Evolutionary conservation across 2,113 vertebrate species (phyloP), one percentile per base, ranked within the genome.

Genomic region (Mastomys coucha): DNA sequence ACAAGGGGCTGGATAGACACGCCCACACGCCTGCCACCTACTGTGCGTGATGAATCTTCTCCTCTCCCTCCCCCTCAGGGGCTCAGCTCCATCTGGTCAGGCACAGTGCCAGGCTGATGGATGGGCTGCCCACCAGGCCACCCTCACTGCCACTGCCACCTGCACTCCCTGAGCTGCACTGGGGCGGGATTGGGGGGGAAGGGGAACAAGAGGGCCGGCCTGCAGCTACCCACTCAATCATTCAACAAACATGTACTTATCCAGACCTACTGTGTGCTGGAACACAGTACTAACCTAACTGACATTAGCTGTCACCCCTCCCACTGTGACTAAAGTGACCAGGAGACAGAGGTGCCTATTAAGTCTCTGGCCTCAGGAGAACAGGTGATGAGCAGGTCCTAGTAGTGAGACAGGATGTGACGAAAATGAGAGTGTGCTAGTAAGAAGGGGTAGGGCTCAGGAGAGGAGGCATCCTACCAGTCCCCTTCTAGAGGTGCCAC

Each of bases 81-180:
- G 65, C 75, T 49, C 5, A 0, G 93, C 93, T 94, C 97, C 97
- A 96, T 96, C 97, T 96, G 97, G 96, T 49, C 92, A 72, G 95
- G 95, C 4, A 0, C 70, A 19, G 72, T 0, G 80, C 93, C 96
- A 93, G 77, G 72, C 94, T 97, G 97, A 97, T 90, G 94, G 94
- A 96, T 97, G 45, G 93, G 91, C 91, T 4, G 2, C 90, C 92
- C 36, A 14, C 95, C 1, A 10, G 70, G 93, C 96, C 58, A 89
- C 94, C 78, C 45, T 89, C 9, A 0, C n/a, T 4, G 12, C 4
- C 0, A 28, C 87, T 0, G 28, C 88, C 76, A 13, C 60, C 91
- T 20, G 0, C 75, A 39, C 84, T 90, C 75, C 39, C 1, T 0
- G 60, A 17, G 67, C 65, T 58, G 8, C 5, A 1, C 28, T 53